A percentile compares a stretch with the other conserved stretches of the same genome.
Conservation (phyloP, 2,888 invertebrate species). For the Nemotelus pantherinus region DNA sequence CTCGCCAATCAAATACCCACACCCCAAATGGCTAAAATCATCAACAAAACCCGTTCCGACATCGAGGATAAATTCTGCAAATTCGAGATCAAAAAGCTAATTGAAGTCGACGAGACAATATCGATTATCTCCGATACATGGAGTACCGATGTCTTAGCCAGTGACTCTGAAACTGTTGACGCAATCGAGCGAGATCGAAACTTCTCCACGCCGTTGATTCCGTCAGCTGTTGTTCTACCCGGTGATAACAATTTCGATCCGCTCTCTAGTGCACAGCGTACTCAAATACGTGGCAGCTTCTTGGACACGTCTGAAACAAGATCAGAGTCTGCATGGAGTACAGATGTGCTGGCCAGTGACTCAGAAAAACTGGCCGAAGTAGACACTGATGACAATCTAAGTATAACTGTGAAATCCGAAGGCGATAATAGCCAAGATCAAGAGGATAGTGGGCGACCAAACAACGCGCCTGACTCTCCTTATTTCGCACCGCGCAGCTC, state of each 20-base stretch:
- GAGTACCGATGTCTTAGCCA: constrained; percentile 97
- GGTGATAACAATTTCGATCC: constrained; percentile 64
- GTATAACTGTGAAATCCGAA: constrained; percentile 71
- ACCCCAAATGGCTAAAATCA: constrained; percentile 71
- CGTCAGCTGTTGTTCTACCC: constrained; percentile 64
- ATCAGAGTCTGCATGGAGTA: constrained; percentile 97
- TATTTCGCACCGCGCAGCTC: constrained; percentile 54
- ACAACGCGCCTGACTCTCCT: constrained; percentile 55
- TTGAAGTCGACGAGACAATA: constrained; percentile 91
- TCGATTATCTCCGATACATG: constrained; percentile 98
- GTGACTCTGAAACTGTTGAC: constrained; percentile 94
- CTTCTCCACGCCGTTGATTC: constrained; percentile 65
- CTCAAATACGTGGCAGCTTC: constrained; percentile 61
- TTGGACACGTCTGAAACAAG: constrained; percentile 90
- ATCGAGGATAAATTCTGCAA: constrained; percentile 99
- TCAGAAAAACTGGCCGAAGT: constrained; percentile 87
- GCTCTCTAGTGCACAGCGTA: constrained; percentile 55
- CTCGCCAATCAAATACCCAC: constrained; percentile 66
- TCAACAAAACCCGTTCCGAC: constrained; percentile 87
- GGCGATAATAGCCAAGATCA: constrained; percentile 50
- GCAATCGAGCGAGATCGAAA: constrained; percentile 72
- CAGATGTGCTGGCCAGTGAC: constrained; percentile 93
- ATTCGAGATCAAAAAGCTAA: constrained; percentile 89
- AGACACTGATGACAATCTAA: constrained; percentile 73
- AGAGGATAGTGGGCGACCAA: constrained; percentile 47